phyloP scores from a whole-genome alignment of 2,113 vertebrate genomes.

The Ailurus styani region DNA sequence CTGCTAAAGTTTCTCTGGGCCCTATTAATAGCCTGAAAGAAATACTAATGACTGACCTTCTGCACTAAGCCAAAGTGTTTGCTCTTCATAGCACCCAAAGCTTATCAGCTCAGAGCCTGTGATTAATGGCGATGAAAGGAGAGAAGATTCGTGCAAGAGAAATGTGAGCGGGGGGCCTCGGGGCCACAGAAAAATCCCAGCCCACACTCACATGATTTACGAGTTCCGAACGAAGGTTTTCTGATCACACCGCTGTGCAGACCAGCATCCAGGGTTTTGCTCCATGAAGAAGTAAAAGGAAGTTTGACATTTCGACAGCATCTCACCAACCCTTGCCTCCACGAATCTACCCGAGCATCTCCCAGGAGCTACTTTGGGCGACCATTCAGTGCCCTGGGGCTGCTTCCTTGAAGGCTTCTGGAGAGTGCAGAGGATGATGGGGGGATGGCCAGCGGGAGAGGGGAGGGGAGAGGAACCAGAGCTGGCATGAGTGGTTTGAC shows the following conservation, averaged over 20 bases:
- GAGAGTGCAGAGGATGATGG: background rate
- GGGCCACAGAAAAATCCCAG: background rate
- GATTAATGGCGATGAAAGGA: slow-evolving; percentile 29
- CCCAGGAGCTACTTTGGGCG: background rate
- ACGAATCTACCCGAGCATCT: background rate
- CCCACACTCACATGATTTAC: background rate
- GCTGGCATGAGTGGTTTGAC: background rate
- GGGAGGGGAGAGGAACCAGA: background rate
- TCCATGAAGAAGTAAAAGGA: background rate
- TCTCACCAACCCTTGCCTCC: background rate
- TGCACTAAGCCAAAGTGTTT: slow-evolving; percentile 77
- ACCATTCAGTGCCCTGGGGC: background rate
- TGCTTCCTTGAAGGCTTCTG: background rate
- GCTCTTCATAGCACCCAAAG: slow-evolving; percentile 67
- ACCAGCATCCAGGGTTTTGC: background rate
- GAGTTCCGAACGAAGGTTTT: background rate
- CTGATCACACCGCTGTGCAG: accelerated
- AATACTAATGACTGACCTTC: slow-evolving; percentile 72
- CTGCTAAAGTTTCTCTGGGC: slow-evolving; percentile 67
- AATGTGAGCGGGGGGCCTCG: background rate
- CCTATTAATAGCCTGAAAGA: slow-evolving; percentile 70
- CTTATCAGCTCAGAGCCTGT: slow-evolving; percentile 47
- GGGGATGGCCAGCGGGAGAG: background rate
- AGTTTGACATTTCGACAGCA: background rate
- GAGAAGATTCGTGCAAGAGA: background rate